phyloP scores from a whole-genome alignment of 2,888 invertebrate species.

The Plebejus anna region DNA sequence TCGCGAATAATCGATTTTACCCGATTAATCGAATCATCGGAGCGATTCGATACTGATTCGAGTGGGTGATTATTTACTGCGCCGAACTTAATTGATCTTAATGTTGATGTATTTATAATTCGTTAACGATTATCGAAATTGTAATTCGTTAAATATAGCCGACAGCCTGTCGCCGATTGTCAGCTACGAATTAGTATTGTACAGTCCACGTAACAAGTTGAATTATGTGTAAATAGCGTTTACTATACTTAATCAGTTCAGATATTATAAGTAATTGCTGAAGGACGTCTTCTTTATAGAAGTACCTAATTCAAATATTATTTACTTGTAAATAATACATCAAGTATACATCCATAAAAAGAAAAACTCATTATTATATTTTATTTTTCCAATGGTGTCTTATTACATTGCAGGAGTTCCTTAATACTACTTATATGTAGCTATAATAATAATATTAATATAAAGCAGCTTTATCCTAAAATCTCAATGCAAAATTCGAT shows the following conservation, averaged over 20 bases:
- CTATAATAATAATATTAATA: too few species aligned
- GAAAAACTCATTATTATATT: too few species aligned
- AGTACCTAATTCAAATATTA: background rate
- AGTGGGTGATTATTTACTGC: slow-evolving; percentile 27
- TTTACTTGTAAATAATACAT: too few species aligned
- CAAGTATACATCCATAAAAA: too few species aligned
- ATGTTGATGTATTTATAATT: slow-evolving; percentile 7
- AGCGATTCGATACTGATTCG: slow-evolving; percentile 26
- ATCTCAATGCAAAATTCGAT: too few species aligned
- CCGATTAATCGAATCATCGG: slow-evolving; percentile 35
- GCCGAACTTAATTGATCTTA: slow-evolving; percentile 28
- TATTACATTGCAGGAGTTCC: too few species aligned
- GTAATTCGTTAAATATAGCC: background rate
- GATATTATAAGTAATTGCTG: background rate
- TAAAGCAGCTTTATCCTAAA: too few species aligned
- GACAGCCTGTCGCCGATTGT: slow-evolving; percentile 8
- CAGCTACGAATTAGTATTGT: background rate
- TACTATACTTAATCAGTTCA: background rate
- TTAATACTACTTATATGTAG: too few species aligned
- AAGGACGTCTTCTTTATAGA: background rate
- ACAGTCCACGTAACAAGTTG: background rate
- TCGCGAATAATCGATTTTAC: slow-evolving; percentile 31
- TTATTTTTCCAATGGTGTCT: too few species aligned
- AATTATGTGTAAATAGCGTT: background rate
- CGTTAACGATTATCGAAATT: slow-evolving; percentile 11